phyloP scores from a whole-genome alignment of 2,113 vertebrate genomes.

The Alethe diademata region DNA sequence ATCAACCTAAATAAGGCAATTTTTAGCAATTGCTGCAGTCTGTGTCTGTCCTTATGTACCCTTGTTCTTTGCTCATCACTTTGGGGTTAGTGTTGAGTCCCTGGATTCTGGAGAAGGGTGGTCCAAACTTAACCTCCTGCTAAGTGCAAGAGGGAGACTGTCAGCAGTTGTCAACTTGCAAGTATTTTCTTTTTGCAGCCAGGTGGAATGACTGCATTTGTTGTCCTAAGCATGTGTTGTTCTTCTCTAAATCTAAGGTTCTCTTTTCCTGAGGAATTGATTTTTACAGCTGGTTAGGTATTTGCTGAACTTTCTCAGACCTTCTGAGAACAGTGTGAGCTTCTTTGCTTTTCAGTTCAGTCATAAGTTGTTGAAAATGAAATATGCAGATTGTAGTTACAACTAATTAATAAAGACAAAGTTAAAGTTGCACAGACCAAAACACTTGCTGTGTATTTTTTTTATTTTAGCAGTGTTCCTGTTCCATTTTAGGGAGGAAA shows the following conservation, averaged over 20 bases:
- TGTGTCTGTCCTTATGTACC: background rate
- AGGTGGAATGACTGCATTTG: background rate
- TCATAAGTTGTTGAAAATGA: background rate
- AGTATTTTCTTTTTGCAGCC: background rate
- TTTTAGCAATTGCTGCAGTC: background rate
- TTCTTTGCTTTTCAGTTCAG: background rate
- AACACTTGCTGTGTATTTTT: background rate
- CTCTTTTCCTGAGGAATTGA: background rate
- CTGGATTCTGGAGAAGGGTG: background rate
- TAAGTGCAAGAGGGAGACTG: background rate
- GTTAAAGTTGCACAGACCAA: background rate
- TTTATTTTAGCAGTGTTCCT: background rate
- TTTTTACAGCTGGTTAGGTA: background rate
- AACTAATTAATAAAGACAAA: background rate
- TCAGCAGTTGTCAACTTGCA: background rate
- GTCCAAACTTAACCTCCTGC: background rate
- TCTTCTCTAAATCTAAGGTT: background rate
- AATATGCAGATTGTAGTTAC: background rate
- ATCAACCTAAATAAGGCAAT: background rate
- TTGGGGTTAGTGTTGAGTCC: background rate
- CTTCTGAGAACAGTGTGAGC: background rate
- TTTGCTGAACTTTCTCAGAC: background rate
- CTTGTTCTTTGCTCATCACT: background rate
- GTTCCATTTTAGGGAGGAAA: background rate
- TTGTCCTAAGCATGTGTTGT: background rate